A percentile compares a stretch with the other conserved stretches of the same genome.
Evolutionary conservation across 1,140 invertebrate genomes (phyloP).

Genomic region (Anadara kagoshimensis): DNA sequence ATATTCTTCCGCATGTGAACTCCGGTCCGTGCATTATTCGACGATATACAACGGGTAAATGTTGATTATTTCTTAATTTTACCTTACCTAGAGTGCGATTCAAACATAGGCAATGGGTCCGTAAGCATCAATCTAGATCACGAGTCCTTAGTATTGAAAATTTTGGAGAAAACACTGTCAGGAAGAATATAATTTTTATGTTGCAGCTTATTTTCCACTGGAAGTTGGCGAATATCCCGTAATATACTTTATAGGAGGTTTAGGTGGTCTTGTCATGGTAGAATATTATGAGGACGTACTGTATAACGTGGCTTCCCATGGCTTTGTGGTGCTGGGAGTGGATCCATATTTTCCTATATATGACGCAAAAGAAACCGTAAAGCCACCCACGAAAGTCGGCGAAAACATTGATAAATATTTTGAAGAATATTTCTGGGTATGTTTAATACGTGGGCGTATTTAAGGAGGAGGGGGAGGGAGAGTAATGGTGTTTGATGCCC

Average conservation of each 20-base stretch:
- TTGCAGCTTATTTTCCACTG: conserved; percentile 53
- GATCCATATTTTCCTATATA: conserved; percentile 48
- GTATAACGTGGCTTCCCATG: conserved; percentile 51
- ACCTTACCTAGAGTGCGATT: no score
- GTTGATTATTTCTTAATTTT: no score
- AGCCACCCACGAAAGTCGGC: not conserved
- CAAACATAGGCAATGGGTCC: no score
- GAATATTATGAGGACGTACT: conserved; percentile 50
- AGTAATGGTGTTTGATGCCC: no score
- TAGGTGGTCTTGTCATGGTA: conserved; percentile 36
- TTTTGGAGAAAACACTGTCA: no score
- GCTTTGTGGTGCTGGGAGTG: conserved; percentile 58
- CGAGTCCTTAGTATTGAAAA: no score
- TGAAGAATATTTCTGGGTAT: conserved; percentile 1
- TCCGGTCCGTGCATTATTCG: no score
- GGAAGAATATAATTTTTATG: not conserved
- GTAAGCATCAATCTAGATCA: no score
- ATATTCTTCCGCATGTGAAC: no score
- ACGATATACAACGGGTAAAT: no score
- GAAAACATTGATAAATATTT: not conserved
- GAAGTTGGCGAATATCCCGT: conserved; percentile 44
- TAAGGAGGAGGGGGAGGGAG: not conserved
- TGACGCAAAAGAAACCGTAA: not conserved
- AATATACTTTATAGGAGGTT: conserved; percentile 54
- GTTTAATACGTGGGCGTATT: not conserved